Evolutionary conservation across 2,797 vertebrate species (phyloP).

Genomic region (Tolypeutes matacus): DNA sequence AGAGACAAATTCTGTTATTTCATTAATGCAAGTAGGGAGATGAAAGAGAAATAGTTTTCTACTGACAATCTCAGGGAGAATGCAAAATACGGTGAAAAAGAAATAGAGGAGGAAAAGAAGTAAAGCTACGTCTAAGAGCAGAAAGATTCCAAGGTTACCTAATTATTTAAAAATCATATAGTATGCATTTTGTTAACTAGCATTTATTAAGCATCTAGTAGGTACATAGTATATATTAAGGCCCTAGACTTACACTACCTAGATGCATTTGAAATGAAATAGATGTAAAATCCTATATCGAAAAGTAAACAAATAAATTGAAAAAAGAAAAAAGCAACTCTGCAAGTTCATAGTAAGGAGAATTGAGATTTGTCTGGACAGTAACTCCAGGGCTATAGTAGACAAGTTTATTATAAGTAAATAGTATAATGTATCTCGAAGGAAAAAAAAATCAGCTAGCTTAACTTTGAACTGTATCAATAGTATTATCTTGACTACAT

Average conservation of each 20-base stretch:
- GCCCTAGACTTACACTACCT: slow-evolving; percentile 20
- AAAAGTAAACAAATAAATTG: background rate
- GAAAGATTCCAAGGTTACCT: background rate
- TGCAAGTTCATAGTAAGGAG: slow-evolving; percentile 3
- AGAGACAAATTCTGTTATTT: slow-evolving; percentile 54
- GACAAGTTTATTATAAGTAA: background rate
- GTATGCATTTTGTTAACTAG: slow-evolving; percentile 25
- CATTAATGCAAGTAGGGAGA: background rate
- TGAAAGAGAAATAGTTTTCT: slow-evolving; percentile 63
- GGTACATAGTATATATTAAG: background rate
- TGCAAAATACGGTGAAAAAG: slow-evolving; percentile 34
- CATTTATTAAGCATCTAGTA: slow-evolving; percentile 20
- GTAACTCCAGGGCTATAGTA: background rate
- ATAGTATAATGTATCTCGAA: background rate
- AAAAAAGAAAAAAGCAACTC: background rate
- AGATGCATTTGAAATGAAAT: slow-evolving; percentile 4
- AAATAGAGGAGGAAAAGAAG: slow-evolving; percentile 3
- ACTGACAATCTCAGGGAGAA: slow-evolving; percentile 54
- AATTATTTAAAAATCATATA: slow-evolving; percentile 2
- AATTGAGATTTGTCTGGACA: background rate
- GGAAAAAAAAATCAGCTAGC: background rate
- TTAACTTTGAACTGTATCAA: background rate
- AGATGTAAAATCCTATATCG: background rate
- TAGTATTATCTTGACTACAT: background rate
- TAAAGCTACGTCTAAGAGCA: background rate